Conservation (phyloP, 1,140 invertebrate genomes). For the Heliconius congener region DNA sequence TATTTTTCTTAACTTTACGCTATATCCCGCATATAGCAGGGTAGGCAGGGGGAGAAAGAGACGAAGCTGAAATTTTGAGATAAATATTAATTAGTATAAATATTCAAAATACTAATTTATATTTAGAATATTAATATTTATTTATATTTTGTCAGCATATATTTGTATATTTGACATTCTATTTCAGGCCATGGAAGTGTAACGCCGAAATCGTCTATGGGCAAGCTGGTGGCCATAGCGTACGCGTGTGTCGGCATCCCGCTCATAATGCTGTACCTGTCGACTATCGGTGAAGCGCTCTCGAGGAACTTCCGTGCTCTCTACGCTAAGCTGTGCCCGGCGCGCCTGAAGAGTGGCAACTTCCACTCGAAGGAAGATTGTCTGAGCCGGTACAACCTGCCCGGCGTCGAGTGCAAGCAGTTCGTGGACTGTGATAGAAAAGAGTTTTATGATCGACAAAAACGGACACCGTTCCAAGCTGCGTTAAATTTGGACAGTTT, state of each 20-base stretch:
- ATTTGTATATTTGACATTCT: conserved; percentile 15
- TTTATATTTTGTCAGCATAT: background rate
- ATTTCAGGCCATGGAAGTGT: conserved; percentile 95
- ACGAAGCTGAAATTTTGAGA: too few relatives aligned
- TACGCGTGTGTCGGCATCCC: conserved; percentile 96
- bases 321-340: conserved; percentile 60
- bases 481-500: conserved; percentile 69
- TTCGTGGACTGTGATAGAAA: conserved; percentile 52
- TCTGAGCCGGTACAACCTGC: conserved; percentile 44
- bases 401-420: conserved; percentile 46
- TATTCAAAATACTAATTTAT: too few relatives aligned
- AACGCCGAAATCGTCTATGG: conserved; percentile 91
- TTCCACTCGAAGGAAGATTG: conserved; percentile 61
- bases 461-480: conserved; percentile 67
- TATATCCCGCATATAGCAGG: too few relatives aligned
- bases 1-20: too few relatives aligned
- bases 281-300: conserved; percentile 90
- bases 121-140: background rate
- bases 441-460: conserved; percentile 50
- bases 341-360: conserved; percentile 65
- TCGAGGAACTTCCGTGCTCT: conserved; percentile 82
- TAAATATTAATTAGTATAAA: too few relatives aligned
- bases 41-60: too few relatives aligned
- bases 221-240: conserved; percentile 90
- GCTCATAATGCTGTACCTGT: conserved; percentile 93